A percentile compares a stretch with the other conserved stretches of the same genome.
These are phyloP conservation scores for Parazoanthus darwini DNA, from an alignment of 92 coral and sea anemone species.

Conservation along the genomic window DNA sequence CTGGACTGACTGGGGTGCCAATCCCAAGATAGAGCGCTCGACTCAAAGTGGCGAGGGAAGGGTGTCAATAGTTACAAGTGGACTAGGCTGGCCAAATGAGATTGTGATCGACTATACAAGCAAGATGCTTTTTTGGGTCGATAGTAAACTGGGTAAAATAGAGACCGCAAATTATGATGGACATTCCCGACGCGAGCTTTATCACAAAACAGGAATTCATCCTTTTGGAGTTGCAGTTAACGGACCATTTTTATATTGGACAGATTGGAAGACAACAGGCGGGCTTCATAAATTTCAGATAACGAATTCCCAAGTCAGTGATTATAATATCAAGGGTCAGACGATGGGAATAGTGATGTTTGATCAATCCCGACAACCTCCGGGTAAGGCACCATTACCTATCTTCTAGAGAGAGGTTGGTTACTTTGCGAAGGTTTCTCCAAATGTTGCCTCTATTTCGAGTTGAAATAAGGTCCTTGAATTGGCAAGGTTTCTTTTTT, in stretches of 20 bases:
- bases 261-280: conserved; percentile 48
- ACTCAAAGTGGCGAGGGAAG: conserved; percentile 45
- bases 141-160: conserved; percentile 41
- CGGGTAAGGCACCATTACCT: conserved; percentile 46
- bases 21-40: conserved; percentile 48
- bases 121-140: conserved; percentile 58
- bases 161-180: conserved; percentile 56
- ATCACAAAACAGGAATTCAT: conserved; percentile 20
- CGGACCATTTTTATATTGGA: conserved; percentile 47
- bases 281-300: conserved; percentile 49
- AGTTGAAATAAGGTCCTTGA: too few species aligned
- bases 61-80: conserved; percentile 24
- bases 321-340: conserved; percentile 15
- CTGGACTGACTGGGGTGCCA: conserved; percentile 67
- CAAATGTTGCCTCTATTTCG: too few species aligned
- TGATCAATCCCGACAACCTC: conserved; percentile 61
- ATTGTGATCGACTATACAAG: conserved; percentile 45
- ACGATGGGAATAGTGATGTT: conserved; percentile 65
- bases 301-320: conserved; percentile 39
- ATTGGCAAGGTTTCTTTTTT: too few species aligned
- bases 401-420: too few species aligned
- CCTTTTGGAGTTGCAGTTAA: conserved; percentile 56
- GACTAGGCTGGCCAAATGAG: conserved; percentile 58
- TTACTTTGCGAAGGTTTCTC: too few species aligned
- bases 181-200: conserved; percentile 25